A percentile compares a stretch with the other conserved stretches of the same genome.
These are phyloP conservation scores for Aphis craccivora DNA, from an alignment of 1,140 invertebrate genomes.

Conservation along the genomic window DNA sequence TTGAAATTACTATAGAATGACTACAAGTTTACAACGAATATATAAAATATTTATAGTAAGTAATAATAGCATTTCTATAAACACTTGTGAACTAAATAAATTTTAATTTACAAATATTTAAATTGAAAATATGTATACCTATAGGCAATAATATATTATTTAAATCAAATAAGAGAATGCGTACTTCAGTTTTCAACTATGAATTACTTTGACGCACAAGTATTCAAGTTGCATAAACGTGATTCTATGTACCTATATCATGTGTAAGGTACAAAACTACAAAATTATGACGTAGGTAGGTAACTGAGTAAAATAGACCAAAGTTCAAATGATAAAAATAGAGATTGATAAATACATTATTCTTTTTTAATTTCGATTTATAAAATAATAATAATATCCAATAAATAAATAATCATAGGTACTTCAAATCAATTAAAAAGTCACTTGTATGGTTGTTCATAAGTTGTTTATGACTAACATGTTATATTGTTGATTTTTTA, in stretches of 20 bases:
- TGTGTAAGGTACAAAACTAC: not conserved
- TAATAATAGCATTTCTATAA: too few species aligned
- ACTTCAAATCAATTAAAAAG: not conserved
- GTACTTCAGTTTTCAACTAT: not conserved
- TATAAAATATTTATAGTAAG: not conserved
- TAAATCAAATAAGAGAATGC: not conserved
- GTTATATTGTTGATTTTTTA: not conserved
- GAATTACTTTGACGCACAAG: not conserved
- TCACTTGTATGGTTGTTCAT: not conserved
- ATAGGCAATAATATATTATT: not conserved
- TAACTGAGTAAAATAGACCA: not conserved
- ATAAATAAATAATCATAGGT: not conserved
- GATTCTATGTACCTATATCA: not conserved
- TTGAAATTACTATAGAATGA: too few species aligned
- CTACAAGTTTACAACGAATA: not conserved
- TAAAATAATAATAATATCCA: not conserved
- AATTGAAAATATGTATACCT: not conserved
- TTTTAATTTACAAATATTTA: not conserved
- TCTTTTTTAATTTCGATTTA: not conserved
- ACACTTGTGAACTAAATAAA: not conserved
- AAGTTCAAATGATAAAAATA: slow-evolving; percentile 4
- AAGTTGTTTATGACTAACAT: not conserved
- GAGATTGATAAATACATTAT: not conserved
- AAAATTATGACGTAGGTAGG: not conserved
- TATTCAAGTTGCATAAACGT: not conserved